A percentile compares a stretch with the other conserved stretches of the same genome.
Conservation (phyloP, 2,797 vertebrate genomes). For the Characodon lateralis region DNA sequence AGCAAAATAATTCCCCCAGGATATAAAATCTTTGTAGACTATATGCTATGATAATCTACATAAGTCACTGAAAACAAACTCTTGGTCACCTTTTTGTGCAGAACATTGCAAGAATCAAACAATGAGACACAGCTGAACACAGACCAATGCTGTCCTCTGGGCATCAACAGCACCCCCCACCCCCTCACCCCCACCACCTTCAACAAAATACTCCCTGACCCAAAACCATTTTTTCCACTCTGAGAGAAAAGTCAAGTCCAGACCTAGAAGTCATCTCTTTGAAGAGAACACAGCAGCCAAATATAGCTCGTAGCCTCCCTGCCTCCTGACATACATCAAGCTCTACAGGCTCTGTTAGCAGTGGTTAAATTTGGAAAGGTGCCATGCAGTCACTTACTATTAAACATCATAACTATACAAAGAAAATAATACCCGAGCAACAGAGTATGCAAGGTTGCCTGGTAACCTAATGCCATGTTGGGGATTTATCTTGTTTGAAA, state of each 20-base stretch:
- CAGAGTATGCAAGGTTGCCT: slow-evolving; percentile 73
- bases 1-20: background rate
- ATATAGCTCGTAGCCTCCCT: slow-evolving; percentile 68
- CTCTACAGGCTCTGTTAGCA: slow-evolving; percentile 59
- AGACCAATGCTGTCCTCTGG: slow-evolving; percentile 64
- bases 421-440: slow-evolving; percentile 68
- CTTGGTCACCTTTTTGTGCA: slow-evolving; percentile 13
- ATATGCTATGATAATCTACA: background rate
- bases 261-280: slow-evolving; percentile 70
- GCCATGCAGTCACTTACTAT: slow-evolving; percentile 76
- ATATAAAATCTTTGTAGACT: background rate
- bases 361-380: slow-evolving; percentile 69
- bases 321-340: slow-evolving; percentile 70
- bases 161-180: slow-evolving; percentile 66
- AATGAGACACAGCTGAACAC: slow-evolving; percentile 47
- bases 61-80: slow-evolving; percentile 3
- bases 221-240: slow-evolving; percentile 74
- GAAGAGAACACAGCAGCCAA: slow-evolving; percentile 74
- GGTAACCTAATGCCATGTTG: slow-evolving; percentile 76
- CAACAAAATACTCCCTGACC: slow-evolving; percentile 69
- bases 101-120: slow-evolving; percentile 37
- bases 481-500: slow-evolving; percentile 74
- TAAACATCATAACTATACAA: slow-evolving; percentile 73
- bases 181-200: slow-evolving; percentile 10
- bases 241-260: slow-evolving; percentile 76